Evolutionary conservation across 2,888 invertebrate species (phyloP).

Genomic region (Cosmopolites sordidus): DNA sequence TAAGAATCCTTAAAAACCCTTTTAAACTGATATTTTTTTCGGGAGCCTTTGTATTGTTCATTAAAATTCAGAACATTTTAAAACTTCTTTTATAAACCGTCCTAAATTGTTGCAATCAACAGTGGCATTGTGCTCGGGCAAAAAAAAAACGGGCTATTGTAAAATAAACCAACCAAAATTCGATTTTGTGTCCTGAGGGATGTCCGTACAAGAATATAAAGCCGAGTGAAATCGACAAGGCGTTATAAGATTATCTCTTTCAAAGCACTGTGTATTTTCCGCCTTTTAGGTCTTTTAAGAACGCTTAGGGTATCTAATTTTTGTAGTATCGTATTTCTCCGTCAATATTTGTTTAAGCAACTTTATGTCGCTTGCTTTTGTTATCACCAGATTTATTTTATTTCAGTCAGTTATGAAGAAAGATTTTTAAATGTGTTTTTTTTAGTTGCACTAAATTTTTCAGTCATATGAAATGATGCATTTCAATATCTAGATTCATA

Average conservation of each 20-base stretch:
- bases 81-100: too few relatives aligned
- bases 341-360: slow-evolving; percentile 7
- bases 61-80: too few relatives aligned
- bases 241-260: slow-evolving; percentile 27
- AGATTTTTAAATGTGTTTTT: too few relatives aligned
- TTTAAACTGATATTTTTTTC: too few relatives aligned
- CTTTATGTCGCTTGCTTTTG: slow-evolving; percentile 4
- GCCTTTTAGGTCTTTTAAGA: slow-evolving; percentile 19
- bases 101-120: too few relatives aligned
- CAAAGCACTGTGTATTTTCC: slow-evolving; percentile 24
- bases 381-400: background rate
- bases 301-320: slow-evolving; percentile 18
- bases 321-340: slow-evolving; percentile 13
- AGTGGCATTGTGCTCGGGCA: too few relatives aligned
- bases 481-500: too few relatives aligned
- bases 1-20: too few relatives aligned
- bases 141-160: slow-evolving; percentile 9
- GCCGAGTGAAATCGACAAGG: slow-evolving; percentile 25
- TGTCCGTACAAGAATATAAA: slow-evolving; percentile 18
- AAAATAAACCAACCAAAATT: slow-evolving; percentile 17
- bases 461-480: too few relatives aligned
- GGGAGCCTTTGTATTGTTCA: too few relatives aligned
- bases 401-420: background rate
- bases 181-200: slow-evolving; percentile 23
- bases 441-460: too few relatives aligned